A percentile compares a stretch with the other conserved stretches of the same genome.
Conservation (phyloP, 2,113 vertebrate genomes). For the Oxyura jamaicensis region DNA sequence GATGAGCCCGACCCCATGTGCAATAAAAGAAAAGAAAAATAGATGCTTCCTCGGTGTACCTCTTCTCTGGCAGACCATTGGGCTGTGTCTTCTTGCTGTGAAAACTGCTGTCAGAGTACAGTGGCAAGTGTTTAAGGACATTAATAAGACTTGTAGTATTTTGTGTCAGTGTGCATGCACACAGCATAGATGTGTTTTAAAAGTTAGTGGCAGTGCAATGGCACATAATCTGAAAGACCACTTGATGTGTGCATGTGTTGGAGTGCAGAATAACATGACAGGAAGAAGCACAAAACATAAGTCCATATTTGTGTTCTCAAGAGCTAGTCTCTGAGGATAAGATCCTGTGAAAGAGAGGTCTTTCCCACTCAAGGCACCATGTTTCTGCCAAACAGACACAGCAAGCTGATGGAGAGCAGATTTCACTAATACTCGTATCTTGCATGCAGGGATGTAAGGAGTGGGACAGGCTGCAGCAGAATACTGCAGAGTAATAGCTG, state of each 20-base stretch:
- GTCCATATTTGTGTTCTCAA: neutral
- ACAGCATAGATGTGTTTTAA: neutral
- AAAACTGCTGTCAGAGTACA: neutral
- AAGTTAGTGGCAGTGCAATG: neutral
- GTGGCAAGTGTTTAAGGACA: neutral
- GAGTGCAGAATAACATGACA: neutral
- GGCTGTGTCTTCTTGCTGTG: neutral
- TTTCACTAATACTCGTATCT: neutral
- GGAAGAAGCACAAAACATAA: neutral
- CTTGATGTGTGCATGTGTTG: neutral
- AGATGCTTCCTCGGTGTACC: fast-evolving
- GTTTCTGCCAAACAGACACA: neutral
- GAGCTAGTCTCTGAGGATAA: neutral
- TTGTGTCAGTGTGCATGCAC: neutral
- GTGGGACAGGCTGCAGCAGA: neutral
- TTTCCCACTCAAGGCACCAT: neutral
- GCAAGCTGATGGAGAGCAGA: neutral
- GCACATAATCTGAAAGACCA: neutral
- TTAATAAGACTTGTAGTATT: neutral
- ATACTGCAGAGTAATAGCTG: neutral
- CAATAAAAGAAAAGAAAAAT: neutral
- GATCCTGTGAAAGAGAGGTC: neutral
- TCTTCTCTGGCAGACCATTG: neutral
- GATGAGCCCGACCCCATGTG: neutral
- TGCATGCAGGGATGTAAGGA: neutral